These are phyloP conservation scores for Zeugodacus cucurbitae DNA, from an alignment of 1,140 invertebrate genomes.

Conservation along the genomic window DNA sequence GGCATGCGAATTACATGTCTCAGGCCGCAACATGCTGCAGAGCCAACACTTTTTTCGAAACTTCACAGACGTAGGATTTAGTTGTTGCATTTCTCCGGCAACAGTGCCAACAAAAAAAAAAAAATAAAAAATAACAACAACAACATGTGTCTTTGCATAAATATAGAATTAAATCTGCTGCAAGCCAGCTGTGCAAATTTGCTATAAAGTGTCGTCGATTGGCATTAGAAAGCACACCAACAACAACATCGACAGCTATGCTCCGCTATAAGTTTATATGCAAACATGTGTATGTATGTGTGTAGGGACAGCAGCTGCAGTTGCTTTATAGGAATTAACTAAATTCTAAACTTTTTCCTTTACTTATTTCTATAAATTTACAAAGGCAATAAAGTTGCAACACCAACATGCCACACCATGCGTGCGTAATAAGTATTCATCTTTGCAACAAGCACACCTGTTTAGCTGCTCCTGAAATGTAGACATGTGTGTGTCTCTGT, in stretches of 20 bases:
- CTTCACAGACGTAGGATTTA: background rate
- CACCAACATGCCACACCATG: background rate
- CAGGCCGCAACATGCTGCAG: background rate
- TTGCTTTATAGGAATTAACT: background rate
- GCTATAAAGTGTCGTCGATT: background rate
- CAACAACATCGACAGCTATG: background rate
- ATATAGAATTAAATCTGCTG: background rate
- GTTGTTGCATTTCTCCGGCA: background rate
- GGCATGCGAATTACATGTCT: background rate
- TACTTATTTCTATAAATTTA: background rate
- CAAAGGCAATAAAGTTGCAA: background rate
- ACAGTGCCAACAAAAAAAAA: background rate
- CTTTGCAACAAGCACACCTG: background rate
- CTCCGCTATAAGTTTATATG: background rate
- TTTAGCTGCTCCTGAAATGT: background rate
- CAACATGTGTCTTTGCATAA: background rate
- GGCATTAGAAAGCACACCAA: background rate
- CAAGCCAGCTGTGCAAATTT: background rate
- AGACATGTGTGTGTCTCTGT: background rate
- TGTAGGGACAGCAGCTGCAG: background rate
- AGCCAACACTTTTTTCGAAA: background rate
- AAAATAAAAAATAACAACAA: background rate
- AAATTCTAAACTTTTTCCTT: conserved; percentile 5
- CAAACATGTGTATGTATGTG: no score
- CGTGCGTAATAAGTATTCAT: background rate